Conservation (phyloP, 2,797 vertebrate genomes). For the Picus viridis region DNA sequence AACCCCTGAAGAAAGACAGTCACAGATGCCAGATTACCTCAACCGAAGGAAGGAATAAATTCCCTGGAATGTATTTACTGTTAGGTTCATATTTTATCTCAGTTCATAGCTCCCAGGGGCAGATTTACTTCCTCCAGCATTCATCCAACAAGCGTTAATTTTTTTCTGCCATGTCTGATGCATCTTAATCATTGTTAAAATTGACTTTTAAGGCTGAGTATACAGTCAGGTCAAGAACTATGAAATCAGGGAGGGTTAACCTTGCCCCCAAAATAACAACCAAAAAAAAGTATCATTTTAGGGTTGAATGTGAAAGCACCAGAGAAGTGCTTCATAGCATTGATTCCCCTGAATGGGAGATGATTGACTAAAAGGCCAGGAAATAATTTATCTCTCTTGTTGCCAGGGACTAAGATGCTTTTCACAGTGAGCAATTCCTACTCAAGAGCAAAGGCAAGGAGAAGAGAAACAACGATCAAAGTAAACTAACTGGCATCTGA, state of each 20-base stretch:
- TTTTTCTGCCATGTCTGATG: neutral
- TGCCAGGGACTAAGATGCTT: neutral
- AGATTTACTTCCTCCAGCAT: neutral
- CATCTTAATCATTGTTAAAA: neutral
- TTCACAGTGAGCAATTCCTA: neutral
- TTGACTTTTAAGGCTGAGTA: neutral
- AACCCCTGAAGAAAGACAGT: neutral
- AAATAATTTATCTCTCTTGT: neutral
- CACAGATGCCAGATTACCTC: neutral
- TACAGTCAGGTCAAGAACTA: neutral
- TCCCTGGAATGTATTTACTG: neutral
- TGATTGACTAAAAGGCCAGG: neutral
- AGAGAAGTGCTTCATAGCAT: neutral
- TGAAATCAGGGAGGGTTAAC: neutral
- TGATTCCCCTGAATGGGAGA: neutral
- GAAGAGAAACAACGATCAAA: neutral
- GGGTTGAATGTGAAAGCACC: neutral
- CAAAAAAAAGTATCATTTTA: neutral
- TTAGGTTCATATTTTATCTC: neutral
- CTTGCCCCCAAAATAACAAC: neutral
- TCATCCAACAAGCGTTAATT: neutral
- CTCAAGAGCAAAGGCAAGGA: neutral
- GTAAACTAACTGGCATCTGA: neutral
- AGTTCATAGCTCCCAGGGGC: neutral
- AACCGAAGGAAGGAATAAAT: neutral